Conservation (phyloP, 1,140 invertebrate species). For the Drosophila kepulauana region DNA sequence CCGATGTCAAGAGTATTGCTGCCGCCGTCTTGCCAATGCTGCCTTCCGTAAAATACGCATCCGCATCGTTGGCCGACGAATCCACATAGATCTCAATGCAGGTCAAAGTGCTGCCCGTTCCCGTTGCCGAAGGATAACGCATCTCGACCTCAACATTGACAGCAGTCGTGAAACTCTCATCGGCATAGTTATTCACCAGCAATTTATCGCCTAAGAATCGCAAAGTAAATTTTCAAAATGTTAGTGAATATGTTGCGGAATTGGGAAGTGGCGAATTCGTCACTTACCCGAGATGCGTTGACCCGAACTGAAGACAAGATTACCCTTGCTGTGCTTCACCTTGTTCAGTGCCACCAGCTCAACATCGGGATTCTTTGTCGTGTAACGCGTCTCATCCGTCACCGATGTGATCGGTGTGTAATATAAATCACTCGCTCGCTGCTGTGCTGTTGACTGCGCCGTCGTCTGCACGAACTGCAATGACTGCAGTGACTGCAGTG, state of each 20-base stretch:
- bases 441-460: slow-evolving; percentile 14
- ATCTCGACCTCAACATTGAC: slow-evolving; percentile 68
- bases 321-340: slow-evolving; percentile 73
- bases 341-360: slow-evolving; percentile 55
- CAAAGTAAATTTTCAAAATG: too few species aligned
- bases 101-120: slow-evolving; percentile 56
- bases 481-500: slow-evolving; percentile 3
- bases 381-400: slow-evolving; percentile 60
- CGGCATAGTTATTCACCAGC: slow-evolving; percentile 65
- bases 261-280: not conserved
- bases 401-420: slow-evolving; percentile 67
- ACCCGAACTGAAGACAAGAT: slow-evolving; percentile 65
- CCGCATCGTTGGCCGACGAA: slow-evolving; percentile 58
- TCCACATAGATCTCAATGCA: slow-evolving; percentile 75
- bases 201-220: slow-evolving; percentile 62
- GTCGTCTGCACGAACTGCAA: not conserved
- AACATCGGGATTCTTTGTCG: slow-evolving; percentile 40
- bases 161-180: slow-evolving; percentile 60
- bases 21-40: slow-evolving; percentile 62
- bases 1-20: slow-evolving; percentile 60
- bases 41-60: slow-evolving; percentile 61
- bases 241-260: not conserved
- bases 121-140: slow-evolving; percentile 52
- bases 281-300: slow-evolving; percentile 66
- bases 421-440: slow-evolving; percentile 58